These are phyloP conservation scores for Teleiodes luculella DNA, from an alignment of 2,888 invertebrate genomes.

Conservation along the genomic window DNA sequence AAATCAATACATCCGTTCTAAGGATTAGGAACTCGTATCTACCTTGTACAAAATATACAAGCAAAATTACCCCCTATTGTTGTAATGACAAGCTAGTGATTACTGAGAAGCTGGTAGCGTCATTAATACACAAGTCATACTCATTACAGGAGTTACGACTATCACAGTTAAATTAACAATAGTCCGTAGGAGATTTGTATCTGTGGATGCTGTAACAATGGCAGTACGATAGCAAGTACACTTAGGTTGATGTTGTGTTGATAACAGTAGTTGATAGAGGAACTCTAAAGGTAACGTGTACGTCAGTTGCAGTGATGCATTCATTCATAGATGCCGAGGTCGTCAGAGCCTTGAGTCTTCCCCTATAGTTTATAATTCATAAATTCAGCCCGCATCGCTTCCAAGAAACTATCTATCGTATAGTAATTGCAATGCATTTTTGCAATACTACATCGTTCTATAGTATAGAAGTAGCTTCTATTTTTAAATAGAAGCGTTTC, in stretches of 20 bases:
- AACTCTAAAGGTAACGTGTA: not conserved
- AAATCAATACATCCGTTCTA: not conserved
- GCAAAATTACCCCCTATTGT: slow-evolving; percentile 5
- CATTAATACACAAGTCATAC: slow-evolving; percentile 1
- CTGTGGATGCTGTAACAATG: slow-evolving; percentile 8
- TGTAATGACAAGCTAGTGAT: not conserved
- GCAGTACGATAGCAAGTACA: not conserved
- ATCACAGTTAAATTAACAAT: slow-evolving; percentile 13
- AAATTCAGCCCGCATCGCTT: slow-evolving; percentile 31
- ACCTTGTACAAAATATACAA: not conserved
- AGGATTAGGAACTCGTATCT: not conserved
- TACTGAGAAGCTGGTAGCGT: not conserved
- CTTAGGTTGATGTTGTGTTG: not conserved
- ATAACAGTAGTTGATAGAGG: not conserved
- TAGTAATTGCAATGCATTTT: not conserved
- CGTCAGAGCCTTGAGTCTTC: slow-evolving; percentile 26
- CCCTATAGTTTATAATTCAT: slow-evolving; percentile 30
- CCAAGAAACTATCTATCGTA: not conserved
- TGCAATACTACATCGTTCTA: not conserved
- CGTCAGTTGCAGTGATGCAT: slow-evolving; percentile 21
- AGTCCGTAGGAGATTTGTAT: slow-evolving; percentile 4
- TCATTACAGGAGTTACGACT: not conserved
- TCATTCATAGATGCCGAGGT: slow-evolving; percentile 30
- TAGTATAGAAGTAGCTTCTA: too few relatives aligned
- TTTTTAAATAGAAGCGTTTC: too few relatives aligned